phyloP scores from a whole-genome alignment of 2,797 vertebrate genomes.

The Hafferia zeledoni region DNA sequence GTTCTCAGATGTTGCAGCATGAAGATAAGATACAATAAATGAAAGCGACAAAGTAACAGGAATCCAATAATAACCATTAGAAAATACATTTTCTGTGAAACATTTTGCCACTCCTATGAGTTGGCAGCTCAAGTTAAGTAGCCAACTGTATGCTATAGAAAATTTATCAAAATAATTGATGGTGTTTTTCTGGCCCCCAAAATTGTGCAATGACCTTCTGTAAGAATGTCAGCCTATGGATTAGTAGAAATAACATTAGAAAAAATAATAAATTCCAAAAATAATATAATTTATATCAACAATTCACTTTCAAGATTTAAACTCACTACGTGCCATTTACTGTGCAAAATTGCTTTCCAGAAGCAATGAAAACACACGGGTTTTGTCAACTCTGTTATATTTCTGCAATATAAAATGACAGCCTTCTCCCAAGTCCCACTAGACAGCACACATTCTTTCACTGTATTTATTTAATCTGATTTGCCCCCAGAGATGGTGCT shows the following conservation, averaged over 20 bases:
- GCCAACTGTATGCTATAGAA: background rate
- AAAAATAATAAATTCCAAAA: background rate
- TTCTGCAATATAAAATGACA: background rate
- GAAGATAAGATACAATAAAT: background rate
- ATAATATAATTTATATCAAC: background rate
- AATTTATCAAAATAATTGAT: background rate
- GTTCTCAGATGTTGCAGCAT: background rate
- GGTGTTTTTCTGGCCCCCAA: background rate
- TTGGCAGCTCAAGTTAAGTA: background rate
- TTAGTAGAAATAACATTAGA: slow-evolving; percentile 8
- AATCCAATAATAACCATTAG: background rate
- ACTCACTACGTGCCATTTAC: background rate
- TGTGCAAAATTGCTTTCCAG: slow-evolving; percentile 9
- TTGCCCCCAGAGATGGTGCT: background rate
- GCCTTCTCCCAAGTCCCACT: background rate
- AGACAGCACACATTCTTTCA: background rate
- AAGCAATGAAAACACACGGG: background rate
- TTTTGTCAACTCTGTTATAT: background rate
- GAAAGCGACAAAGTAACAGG: background rate
- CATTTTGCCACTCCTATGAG: background rate
- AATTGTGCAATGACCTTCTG: background rate
- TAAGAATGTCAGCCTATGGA: background rate
- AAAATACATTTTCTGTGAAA: background rate
- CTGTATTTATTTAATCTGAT: background rate
- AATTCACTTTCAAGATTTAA: background rate